Evolutionary conservation across 2,113 vertebrate genomes (phyloP).

Genomic region (Poeciliopsis prolifica): DNA sequence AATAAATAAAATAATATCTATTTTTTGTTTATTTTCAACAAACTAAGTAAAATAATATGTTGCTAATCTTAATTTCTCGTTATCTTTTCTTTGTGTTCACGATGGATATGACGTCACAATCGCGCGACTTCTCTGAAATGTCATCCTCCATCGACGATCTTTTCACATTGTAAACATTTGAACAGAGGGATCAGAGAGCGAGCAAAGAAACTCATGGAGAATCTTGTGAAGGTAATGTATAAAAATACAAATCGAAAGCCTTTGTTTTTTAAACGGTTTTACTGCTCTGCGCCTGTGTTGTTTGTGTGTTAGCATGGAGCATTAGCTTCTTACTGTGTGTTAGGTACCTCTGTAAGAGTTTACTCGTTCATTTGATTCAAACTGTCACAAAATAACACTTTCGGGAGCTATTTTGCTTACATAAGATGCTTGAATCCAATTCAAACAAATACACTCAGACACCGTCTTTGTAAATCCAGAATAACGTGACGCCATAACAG

Average conservation of each 20-base stretch:
- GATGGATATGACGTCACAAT: conserved; percentile 3
- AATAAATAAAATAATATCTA: neutral
- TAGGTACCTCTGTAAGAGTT: neutral
- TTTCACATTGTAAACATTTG: conserved; percentile 63
- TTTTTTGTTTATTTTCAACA: neutral
- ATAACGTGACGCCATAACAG: neutral
- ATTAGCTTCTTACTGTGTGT: neutral
- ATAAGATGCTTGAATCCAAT: neutral
- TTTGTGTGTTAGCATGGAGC: neutral
- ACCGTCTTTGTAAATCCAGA: neutral
- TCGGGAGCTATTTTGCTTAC: no score
- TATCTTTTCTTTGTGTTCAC: no score
- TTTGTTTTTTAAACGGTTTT: neutral
- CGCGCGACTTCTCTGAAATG: conserved; percentile 1
- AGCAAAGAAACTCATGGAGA: conserved; percentile 42
- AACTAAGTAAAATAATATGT: neutral
- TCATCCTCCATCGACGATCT: conserved; percentile 51
- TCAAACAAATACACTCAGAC: neutral
- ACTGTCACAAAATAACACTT: neutral
- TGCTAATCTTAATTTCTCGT: neutral
- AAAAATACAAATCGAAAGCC: neutral
- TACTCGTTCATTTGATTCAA: neutral
- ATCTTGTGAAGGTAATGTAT: conserved; percentile 73
- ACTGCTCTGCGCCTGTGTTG: neutral
- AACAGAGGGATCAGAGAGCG: rapidly evolving